phyloP scores from a whole-genome alignment of 2,113 vertebrate genomes.

The Antigone vipio region DNA sequence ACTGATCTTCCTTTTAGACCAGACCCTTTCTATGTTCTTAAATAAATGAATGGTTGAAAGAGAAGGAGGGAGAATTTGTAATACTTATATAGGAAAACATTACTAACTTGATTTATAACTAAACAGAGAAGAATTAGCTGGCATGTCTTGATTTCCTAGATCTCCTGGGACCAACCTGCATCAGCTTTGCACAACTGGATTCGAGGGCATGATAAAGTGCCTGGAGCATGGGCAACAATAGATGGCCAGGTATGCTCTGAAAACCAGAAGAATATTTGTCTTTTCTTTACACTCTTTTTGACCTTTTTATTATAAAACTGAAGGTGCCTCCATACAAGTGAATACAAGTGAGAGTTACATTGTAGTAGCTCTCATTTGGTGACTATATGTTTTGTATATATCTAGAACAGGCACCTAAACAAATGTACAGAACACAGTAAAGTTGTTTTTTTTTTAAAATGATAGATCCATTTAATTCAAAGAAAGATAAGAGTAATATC shows the following conservation, averaged over 20 bases:
- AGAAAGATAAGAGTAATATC: neutral
- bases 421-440: neutral
- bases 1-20: neutral
- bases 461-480: neutral
- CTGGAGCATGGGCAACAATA: slow-evolving; percentile 90
- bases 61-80: neutral
- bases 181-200: slow-evolving; percentile 94
- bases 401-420: neutral
- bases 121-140: neutral
- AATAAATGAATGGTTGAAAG: neutral
- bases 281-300: neutral
- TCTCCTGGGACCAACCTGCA: slow-evolving; percentile 86
- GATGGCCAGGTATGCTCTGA: slow-evolving; percentile 80
- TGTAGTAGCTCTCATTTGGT: neutral
- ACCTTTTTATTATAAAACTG: neutral
- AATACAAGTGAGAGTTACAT: neutral
- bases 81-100: neutral
- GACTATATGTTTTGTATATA: neutral
- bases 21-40: neutral
- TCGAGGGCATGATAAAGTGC: slow-evolving; percentile 96
- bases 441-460: neutral
- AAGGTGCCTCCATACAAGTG: neutral
- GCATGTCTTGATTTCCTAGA: slow-evolving; percentile 60
- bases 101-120: neutral
- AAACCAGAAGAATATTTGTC: neutral